Evolutionary conservation across 2,113 vertebrate species (phyloP).

Genomic region (Labeo rohita): DNA sequence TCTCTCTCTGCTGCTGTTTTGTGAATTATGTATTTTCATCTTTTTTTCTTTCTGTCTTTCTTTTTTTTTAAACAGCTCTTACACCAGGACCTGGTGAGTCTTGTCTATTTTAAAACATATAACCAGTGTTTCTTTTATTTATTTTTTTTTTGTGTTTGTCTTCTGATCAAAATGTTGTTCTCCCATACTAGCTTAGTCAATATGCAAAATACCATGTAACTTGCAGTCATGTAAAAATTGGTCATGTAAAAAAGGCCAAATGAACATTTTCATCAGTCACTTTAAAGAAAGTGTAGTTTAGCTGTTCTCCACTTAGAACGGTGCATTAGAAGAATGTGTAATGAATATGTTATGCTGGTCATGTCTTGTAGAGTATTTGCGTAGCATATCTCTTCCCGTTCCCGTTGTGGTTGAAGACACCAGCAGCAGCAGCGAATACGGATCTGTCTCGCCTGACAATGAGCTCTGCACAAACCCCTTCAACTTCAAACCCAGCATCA

Average conservation of each 20-base stretch:
- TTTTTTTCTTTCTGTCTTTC: not conserved
- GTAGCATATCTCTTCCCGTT: conserved; percentile 95
- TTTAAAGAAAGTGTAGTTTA: too few species aligned
- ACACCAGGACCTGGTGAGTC: conserved; percentile 90
- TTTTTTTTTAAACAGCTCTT: conserved; percentile 76
- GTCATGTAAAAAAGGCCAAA: too few species aligned
- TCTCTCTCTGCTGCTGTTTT: not conserved
- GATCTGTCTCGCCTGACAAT: conserved; percentile 95
- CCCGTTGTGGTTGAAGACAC: conserved; percentile 95
- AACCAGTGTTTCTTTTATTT: not conserved
- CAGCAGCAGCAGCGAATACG: conserved; percentile 97
- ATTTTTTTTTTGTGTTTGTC: not conserved
- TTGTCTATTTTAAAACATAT: not conserved
- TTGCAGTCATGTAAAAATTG: too few species aligned
- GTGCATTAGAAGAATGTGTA: not conserved
- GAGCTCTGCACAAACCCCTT: conserved; percentile 94
- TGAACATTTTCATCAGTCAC: too few species aligned
- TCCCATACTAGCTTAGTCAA: too few species aligned
- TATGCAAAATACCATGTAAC: too few species aligned
- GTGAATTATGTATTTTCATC: not conserved
- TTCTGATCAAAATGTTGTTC: not conserved
- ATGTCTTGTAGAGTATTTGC: conserved; percentile 84
- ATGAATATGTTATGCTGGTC: not conserved
- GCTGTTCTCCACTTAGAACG: not conserved
- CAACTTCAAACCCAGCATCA: conserved; percentile 90